A percentile compares a stretch with the other conserved stretches of the same genome.
Evolutionary conservation across 2,888 invertebrate genomes (phyloP).

Genomic region (Xestoiulus laeticollis): DNA sequence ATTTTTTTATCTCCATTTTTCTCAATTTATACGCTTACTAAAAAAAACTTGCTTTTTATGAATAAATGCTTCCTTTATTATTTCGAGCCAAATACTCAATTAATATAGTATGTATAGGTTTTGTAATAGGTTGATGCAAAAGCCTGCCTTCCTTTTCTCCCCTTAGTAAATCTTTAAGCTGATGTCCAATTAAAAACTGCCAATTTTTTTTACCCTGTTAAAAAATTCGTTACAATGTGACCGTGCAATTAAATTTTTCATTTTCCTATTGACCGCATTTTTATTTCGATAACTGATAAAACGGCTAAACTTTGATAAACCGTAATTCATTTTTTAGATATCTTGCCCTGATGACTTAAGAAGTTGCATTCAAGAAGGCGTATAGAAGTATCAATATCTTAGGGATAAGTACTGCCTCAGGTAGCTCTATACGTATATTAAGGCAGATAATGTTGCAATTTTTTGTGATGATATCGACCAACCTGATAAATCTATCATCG

Average conservation of each 20-base stretch:
- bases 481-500: neutral
- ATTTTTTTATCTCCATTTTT: neutral
- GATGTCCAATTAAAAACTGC: constrained; percentile 11
- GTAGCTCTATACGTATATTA: neutral
- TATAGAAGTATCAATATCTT: neutral
- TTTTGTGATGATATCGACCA: neutral
- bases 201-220: neutral
- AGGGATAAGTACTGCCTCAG: neutral
- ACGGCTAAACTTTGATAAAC: neutral
- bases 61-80: neutral
- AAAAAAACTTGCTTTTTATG: neutral
- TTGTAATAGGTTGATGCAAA: no score
- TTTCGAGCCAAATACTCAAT: neutral
- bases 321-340: neutral
- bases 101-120: neutral
- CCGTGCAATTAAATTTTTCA: neutral
- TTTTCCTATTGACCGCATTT: constrained; percentile 1
- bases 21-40: neutral
- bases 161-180: neutral
- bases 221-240: neutral
- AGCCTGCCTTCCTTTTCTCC: neutral
- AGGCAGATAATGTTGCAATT: constrained; percentile 19
- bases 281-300: neutral
- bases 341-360: neutral
- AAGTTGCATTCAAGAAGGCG: neutral